These are phyloP conservation scores for Thamnophis sirtalis DNA, from an alignment of 2,113 vertebrate species.

Conservation along the genomic window DNA sequence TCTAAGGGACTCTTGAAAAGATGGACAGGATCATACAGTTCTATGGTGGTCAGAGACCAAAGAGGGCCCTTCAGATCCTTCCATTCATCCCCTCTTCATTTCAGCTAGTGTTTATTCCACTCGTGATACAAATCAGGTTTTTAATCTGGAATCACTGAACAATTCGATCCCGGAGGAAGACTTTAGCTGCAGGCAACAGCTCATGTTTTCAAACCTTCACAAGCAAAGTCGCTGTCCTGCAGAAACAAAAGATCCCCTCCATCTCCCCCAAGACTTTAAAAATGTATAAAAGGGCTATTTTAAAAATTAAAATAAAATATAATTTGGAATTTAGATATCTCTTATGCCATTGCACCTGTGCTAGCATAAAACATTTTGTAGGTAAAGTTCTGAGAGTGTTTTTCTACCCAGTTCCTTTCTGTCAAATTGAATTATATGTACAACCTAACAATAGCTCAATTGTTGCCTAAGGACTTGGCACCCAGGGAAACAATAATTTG, in stretches of 20 bases:
- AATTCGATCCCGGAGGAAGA: background rate
- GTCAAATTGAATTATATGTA: slow-evolving; percentile 32
- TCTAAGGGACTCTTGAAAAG: background rate
- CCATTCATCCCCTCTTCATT: background rate
- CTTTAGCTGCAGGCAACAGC: background rate
- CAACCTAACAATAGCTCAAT: slow-evolving; percentile 48
- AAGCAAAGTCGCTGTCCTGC: background rate
- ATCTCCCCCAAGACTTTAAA: background rate
- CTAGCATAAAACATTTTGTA: slow-evolving; percentile 37
- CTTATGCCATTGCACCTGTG: background rate
- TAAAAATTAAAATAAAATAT: too few species aligned
- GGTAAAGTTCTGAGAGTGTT: slow-evolving; percentile 55
- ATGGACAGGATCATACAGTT: background rate
- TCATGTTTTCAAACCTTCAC: background rate
- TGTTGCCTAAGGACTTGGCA: slow-evolving; percentile 48
- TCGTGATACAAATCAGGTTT: background rate
- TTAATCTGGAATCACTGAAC: background rate
- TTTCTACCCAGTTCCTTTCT: slow-evolving; percentile 28
- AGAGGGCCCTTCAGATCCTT: background rate
- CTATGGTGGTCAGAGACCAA: background rate
- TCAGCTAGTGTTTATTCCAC: background rate
- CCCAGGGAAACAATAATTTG: slow-evolving; percentile 54
- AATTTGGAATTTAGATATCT: background rate
- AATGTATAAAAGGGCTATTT: background rate
- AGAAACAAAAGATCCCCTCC: background rate